Evolutionary conservation across 2,888 invertebrate genomes (phyloP).

Genomic region (Cosmopolites sordidus): DNA sequence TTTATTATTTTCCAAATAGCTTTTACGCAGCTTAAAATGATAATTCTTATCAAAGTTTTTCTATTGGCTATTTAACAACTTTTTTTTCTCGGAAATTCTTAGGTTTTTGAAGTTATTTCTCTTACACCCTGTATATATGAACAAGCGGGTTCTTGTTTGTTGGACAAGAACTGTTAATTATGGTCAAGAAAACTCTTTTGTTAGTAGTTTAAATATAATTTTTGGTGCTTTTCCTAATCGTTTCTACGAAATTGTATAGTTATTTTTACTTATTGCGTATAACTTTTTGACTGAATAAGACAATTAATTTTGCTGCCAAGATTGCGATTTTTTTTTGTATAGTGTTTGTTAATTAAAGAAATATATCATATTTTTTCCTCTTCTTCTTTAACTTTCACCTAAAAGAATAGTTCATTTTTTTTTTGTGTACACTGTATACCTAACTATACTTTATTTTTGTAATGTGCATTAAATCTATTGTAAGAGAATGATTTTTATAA

Average conservation of each 20-base stretch:
- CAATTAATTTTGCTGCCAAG: conserved; percentile 13
- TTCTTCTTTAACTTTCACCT: conserved; percentile 12
- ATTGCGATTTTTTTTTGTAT: conserved; percentile 13
- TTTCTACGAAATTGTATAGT: conserved; percentile 6
- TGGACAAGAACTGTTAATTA: not conserved
- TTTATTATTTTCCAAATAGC: no score
- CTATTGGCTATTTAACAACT: not conserved
- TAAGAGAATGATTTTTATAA: conserved; percentile 24
- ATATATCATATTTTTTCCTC: conserved; percentile 3
- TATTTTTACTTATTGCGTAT: conserved; percentile 7
- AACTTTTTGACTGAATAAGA: conserved; percentile 14
- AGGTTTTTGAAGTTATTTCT: no score
- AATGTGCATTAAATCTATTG: conserved; percentile 22
- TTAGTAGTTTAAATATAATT: not conserved
- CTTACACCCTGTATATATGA: not conserved
- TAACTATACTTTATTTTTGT: conserved; percentile 24
- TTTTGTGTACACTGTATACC: conserved; percentile 20
- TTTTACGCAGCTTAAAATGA: no score
- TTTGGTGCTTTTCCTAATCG: conserved; percentile 7
- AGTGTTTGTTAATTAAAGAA: conserved; percentile 11
- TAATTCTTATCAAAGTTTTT: no score
- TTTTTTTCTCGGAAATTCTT: no score
- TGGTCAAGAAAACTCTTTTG: not conserved
- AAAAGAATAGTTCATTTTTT: conserved; percentile 15
- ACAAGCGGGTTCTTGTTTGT: not conserved